Percentiles rank a stretch among this genome's conserved stretches.
These are phyloP conservation scores for Chamaea fasciata DNA, from an alignment of 2,113 vertebrate species.

Conservation along the genomic window DNA sequence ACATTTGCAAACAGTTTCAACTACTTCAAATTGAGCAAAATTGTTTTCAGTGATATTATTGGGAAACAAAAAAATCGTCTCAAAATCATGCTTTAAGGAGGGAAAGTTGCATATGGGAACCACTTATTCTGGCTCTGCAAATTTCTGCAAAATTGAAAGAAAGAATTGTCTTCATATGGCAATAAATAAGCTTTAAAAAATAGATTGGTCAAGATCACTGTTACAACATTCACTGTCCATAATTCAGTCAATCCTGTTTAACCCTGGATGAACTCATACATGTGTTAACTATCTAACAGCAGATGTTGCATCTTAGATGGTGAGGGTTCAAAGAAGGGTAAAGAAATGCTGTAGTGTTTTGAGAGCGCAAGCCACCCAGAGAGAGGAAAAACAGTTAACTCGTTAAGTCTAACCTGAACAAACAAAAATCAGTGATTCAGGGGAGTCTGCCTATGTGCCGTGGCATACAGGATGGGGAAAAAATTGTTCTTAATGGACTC, in stretches of 20 bases:
- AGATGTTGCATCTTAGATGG: constrained; percentile 2
- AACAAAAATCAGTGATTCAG: constrained; percentile 11
- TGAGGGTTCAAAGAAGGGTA: constrained; percentile 20
- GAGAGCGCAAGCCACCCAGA: neutral
- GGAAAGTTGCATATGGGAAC: neutral
- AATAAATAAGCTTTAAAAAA: neutral
- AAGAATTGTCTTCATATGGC: neutral
- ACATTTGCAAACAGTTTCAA: neutral
- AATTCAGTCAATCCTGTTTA: constrained; percentile 12
- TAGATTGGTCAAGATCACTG: neutral
- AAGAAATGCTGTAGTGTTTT: neutral
- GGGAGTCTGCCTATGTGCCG: neutral
- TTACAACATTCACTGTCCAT: neutral
- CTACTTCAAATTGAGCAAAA: neutral
- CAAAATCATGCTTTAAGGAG: neutral
- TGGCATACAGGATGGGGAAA: neutral
- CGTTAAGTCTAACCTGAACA: neutral
- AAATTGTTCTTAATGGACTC: neutral
- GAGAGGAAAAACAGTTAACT: neutral
- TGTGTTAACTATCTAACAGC: constrained; percentile 20
- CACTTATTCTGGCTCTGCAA: neutral
- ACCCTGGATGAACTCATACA: constrained; percentile 6
- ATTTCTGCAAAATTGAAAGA: neutral
- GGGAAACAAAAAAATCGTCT: neutral
- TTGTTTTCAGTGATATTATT: neutral